Conservation (phyloP, 2,797 vertebrate genomes). For the Coilia nasus region DNA sequence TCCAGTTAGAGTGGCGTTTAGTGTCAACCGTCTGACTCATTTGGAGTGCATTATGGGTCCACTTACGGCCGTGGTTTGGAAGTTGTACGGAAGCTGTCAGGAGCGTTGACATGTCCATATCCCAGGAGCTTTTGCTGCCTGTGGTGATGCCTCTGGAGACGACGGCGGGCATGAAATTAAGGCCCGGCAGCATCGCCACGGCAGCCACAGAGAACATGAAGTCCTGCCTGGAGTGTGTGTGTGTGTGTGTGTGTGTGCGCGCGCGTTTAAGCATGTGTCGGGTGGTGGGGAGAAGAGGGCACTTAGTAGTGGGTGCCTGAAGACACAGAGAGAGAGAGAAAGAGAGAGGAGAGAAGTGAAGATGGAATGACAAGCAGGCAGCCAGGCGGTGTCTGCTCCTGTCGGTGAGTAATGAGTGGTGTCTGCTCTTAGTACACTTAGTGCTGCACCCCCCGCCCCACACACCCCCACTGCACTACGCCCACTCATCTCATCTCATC, state of each 20-base stretch:
- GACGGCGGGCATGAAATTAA: neutral
- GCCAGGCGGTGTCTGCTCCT: neutral
- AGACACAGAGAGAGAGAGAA: neutral
- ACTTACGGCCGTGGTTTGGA: neutral
- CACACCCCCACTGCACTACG: neutral
- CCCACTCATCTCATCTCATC: neutral
- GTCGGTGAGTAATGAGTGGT: neutral
- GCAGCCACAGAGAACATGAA: conserved; percentile 1
- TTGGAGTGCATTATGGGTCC: neutral
- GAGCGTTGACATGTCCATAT: neutral
- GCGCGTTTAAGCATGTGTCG: neutral
- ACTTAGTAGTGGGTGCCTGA: neutral
- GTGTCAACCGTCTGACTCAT: neutral
- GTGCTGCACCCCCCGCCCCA: no score
- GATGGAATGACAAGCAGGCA: neutral
- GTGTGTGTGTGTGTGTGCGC: neutral
- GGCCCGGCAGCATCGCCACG: neutral
- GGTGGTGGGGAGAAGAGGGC: neutral
- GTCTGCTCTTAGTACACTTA: neutral
- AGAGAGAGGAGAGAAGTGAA: neutral
- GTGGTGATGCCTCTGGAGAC: neutral
- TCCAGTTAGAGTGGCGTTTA: neutral
- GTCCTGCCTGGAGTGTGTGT: neutral
- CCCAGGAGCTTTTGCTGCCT: neutral
- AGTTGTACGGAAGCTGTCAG: neutral